Percentiles rank a stretch among this genome's conserved stretches.
Evolutionary conservation across 2,888 invertebrate genomes (phyloP).

Genomic region (Heliothis peltigera): DNA sequence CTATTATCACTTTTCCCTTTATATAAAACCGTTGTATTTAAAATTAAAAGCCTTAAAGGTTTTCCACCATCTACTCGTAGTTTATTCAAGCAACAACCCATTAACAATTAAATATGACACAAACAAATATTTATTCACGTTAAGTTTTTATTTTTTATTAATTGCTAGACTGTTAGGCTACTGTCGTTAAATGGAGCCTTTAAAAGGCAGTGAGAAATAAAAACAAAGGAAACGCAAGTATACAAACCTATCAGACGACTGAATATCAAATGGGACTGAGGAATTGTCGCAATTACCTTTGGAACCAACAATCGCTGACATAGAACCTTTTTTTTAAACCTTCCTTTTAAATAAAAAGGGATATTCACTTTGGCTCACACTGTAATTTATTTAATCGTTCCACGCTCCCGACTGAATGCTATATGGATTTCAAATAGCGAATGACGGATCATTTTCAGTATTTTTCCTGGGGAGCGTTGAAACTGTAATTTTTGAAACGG

Average conservation of each 20-base stretch:
- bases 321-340: neutral
- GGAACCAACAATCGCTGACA: neutral
- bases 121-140: no score
- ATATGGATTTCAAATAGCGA: slow-evolving; percentile 3
- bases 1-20: no score
- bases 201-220: neutral
- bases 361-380: neutral
- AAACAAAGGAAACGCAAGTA: neutral
- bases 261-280: neutral
- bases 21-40: no score
- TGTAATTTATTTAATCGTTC: slow-evolving; percentile 19
- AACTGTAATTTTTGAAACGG: slow-evolving; percentile 1
- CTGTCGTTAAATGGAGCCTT: neutral
- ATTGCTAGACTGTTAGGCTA: neutral
- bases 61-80: no score
- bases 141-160: neutral
- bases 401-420: neutral
- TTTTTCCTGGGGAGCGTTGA: no score
- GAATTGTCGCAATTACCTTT: neutral
- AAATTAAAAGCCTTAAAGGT: no score
- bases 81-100: no score
- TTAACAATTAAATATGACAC: no score
- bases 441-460: neutral
- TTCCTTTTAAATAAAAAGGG: neutral
- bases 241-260: neutral